These are phyloP conservation scores for Oxystoma pomonae DNA, from an alignment of 2,888 invertebrate genomes.

Conservation along the genomic window DNA sequence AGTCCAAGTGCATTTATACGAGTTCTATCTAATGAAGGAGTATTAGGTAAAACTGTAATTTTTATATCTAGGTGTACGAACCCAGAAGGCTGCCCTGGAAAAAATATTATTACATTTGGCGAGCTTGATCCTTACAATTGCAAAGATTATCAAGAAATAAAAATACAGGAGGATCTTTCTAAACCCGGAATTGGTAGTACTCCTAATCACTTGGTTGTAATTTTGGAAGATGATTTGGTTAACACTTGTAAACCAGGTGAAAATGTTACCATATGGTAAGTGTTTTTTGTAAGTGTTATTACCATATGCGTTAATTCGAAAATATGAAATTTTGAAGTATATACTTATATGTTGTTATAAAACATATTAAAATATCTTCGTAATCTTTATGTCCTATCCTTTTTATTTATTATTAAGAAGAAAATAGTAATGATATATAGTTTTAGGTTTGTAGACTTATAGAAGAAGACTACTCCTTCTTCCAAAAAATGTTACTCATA, in stretches of 20 bases:
- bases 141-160: slow-evolving; percentile 82
- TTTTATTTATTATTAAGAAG: slow-evolving; percentile 4
- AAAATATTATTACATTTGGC: slow-evolving; percentile 52
- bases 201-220: slow-evolving; percentile 72
- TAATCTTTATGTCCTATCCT: neutral
- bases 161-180: slow-evolving; percentile 77
- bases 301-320: too few species aligned
- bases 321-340: neutral
- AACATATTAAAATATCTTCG: too few species aligned
- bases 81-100: slow-evolving; percentile 53
- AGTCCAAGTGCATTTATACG: too few species aligned
- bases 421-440: too few species aligned
- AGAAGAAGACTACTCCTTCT: too few species aligned
- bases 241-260: slow-evolving; percentile 87
- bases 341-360: slow-evolving; percentile 1
- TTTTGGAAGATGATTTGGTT: slow-evolving; percentile 80
- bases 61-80: slow-evolving; percentile 47
- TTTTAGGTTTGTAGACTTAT: too few species aligned
- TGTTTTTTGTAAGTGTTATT: too few species aligned
- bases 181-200: slow-evolving; percentile 67
- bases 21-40: too few species aligned
- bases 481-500: too few species aligned
- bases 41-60: neutral
- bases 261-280: slow-evolving; percentile 77
- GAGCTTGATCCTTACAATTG: slow-evolving; percentile 60